phyloP scores from a whole-genome alignment of 2,888 invertebrate genomes.

The Temnothorax ravouxi region DNA sequence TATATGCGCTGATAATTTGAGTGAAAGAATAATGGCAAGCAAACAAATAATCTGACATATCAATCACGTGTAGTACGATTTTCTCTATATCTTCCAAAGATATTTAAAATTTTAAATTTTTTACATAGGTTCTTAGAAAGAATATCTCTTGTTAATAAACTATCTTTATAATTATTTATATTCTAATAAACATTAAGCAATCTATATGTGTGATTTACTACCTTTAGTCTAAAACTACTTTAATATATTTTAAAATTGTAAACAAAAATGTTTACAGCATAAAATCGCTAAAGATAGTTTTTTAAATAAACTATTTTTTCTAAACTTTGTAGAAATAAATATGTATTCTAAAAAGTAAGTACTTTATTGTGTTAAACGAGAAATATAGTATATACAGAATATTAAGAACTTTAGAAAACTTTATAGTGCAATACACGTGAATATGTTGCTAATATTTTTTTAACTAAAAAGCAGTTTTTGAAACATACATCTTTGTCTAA shows the following conservation, averaged over 20 bases:
- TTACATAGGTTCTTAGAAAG: not conserved
- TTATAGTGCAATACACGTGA: conserved; percentile 49
- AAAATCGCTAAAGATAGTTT: conserved; percentile 16
- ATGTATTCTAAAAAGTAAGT: not conserved
- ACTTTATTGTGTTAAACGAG: conserved; percentile 2
- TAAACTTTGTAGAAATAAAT: conserved; percentile 8
- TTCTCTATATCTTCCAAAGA: conserved; percentile 10
- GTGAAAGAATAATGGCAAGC: conserved; percentile 67
- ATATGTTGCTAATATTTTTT: conserved; percentile 44
- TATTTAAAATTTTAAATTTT: not conserved
- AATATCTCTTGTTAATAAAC: conserved; percentile 15
- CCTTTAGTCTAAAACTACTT: not conserved
- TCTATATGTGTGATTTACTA: not conserved
- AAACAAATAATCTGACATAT: conserved; percentile 62
- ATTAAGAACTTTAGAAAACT: conserved; percentile 13
- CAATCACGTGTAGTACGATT: conserved; percentile 43
- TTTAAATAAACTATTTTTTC: not conserved
- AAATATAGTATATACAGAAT: conserved; percentile 19
- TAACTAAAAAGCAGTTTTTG: conserved; percentile 39
- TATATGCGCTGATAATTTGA: conserved; percentile 57
- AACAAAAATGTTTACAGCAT: not conserved
- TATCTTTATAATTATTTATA: conserved; percentile 15
- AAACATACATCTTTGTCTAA: conserved; percentile 45
- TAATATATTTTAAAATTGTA: not conserved
- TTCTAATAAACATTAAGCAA: conserved; percentile 20